Percentiles rank a stretch among this genome's conserved stretches.
Conservation (phyloP, 1,140 invertebrate genomes). For the Solen grandis region DNA sequence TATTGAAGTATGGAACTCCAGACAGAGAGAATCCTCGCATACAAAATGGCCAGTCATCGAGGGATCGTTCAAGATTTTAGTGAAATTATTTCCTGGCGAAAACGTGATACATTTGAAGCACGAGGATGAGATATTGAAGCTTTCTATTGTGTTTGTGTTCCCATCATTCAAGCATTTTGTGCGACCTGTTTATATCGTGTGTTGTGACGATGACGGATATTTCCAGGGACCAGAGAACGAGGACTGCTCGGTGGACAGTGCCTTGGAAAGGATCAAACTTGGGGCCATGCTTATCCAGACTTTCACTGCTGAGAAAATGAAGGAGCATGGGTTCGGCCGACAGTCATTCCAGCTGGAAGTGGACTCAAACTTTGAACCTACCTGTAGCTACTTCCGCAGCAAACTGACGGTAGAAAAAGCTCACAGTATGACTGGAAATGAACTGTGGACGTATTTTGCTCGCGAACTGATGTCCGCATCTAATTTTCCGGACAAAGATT, state of each 20-base stretch:
- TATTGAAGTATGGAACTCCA: constrained; percentile 68
- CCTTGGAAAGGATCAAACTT: constrained; percentile 88
- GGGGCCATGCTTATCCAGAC: constrained; percentile 91
- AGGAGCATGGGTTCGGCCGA: constrained; percentile 88
- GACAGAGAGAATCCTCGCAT: constrained; percentile 15
- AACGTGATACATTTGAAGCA: constrained; percentile 73
- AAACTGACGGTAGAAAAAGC: constrained; percentile 87
- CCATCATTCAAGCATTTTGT: constrained; percentile 76
- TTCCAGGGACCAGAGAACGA: constrained; percentile 89
- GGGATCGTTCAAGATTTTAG: constrained; percentile 76
- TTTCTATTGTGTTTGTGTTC: constrained; percentile 67
- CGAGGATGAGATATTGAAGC: constrained; percentile 64
- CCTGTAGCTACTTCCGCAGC: constrained; percentile 84
- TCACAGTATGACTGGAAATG: constrained; percentile 87
- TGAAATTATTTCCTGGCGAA: constrained; percentile 71
- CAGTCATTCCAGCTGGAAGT: constrained; percentile 90
- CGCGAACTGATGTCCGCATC: constrained; percentile 87
- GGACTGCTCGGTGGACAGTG: constrained; percentile 87
- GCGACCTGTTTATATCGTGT: constrained; percentile 81
- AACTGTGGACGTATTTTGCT: constrained; percentile 92
- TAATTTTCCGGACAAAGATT: constrained; percentile 83
- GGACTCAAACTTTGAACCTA: constrained; percentile 83
- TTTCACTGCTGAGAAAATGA: constrained; percentile 93
- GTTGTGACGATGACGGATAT: constrained; percentile 85
- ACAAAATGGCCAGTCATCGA: constrained; percentile 76